A percentile compares a stretch with the other conserved stretches of the same genome.
Evolutionary conservation across 2,888 invertebrate species (phyloP).

Genomic region (Leptopilina drosophilae): DNA sequence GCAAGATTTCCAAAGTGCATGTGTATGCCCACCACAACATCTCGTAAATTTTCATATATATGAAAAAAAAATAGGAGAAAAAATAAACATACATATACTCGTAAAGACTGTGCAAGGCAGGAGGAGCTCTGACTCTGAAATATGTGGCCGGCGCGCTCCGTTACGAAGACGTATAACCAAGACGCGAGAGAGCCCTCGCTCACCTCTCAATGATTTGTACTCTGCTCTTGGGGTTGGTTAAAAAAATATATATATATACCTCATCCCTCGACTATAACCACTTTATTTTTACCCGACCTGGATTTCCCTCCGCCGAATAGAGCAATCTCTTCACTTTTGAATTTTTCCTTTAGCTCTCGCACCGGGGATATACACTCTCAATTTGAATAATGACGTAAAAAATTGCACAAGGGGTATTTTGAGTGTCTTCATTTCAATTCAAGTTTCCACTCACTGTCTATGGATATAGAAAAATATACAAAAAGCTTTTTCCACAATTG

Average conservation of each 20-base stretch:
- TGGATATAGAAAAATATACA: too few species aligned
- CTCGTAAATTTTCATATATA: slow-evolving; percentile 56
- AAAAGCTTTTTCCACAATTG: background rate
- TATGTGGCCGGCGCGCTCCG: slow-evolving; percentile 58
- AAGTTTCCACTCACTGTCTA: background rate
- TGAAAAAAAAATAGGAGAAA: slow-evolving; percentile 51
- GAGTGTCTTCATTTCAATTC: slow-evolving; percentile 19
- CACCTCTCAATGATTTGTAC: slow-evolving; percentile 65
- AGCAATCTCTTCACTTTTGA: slow-evolving; percentile 21
- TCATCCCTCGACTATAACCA: slow-evolving; percentile 45
- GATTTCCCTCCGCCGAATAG: slow-evolving; percentile 1
- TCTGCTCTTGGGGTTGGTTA: slow-evolving; percentile 47
- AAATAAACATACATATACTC: too few species aligned
- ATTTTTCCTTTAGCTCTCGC: background rate
- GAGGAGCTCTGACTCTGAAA: slow-evolving; percentile 59
- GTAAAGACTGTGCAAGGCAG: slow-evolving; percentile 46
- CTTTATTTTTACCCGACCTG: slow-evolving; percentile 49
- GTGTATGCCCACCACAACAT: slow-evolving; percentile 45
- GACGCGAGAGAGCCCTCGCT: slow-evolving; percentile 53
- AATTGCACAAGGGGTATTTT: slow-evolving; percentile 23
- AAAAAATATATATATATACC: slow-evolving; percentile 50
- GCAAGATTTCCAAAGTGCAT: slow-evolving; percentile 10
- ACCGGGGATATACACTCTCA: background rate
- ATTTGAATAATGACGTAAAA: slow-evolving; percentile 31
- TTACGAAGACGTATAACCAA: slow-evolving; percentile 61